phyloP scores from a whole-genome alignment of 2,113 vertebrate genomes.

The Marcusenius ussheri region DNA sequence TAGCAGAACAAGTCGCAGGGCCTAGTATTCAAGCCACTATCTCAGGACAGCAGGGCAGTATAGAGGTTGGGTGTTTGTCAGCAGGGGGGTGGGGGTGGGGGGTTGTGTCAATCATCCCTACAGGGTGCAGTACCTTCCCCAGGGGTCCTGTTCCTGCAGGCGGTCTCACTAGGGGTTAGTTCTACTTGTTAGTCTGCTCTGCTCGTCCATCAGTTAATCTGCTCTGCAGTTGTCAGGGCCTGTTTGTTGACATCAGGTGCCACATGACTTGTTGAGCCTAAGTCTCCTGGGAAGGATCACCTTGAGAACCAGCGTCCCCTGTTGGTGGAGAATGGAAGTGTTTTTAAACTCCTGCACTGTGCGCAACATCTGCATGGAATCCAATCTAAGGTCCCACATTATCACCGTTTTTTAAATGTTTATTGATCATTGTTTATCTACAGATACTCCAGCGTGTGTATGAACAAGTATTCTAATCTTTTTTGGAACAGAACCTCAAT shows the following conservation, averaged over 20 bases:
- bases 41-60: background rate
- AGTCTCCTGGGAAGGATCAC: background rate
- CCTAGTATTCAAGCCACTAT: background rate
- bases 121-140: background rate
- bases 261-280: background rate
- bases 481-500: background rate
- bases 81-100: background rate
- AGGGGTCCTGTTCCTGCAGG: background rate
- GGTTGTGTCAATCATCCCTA: background rate
- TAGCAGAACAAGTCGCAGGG: background rate
- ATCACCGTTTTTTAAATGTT: background rate
- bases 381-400: background rate
- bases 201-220: background rate
- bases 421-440: background rate
- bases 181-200: background rate
- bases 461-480: background rate
- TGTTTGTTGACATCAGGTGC: background rate
- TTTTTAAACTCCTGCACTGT: background rate
- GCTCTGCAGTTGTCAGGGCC: background rate
- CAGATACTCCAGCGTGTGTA: background rate
- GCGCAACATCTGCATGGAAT: background rate
- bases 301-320: background rate
- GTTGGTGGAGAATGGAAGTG: background rate
- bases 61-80: background rate
- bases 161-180: background rate